Conservation (phyloP, 30 jellyfish, hydroid and myxozoan genomes). For the Aurelia sp. region DNA sequence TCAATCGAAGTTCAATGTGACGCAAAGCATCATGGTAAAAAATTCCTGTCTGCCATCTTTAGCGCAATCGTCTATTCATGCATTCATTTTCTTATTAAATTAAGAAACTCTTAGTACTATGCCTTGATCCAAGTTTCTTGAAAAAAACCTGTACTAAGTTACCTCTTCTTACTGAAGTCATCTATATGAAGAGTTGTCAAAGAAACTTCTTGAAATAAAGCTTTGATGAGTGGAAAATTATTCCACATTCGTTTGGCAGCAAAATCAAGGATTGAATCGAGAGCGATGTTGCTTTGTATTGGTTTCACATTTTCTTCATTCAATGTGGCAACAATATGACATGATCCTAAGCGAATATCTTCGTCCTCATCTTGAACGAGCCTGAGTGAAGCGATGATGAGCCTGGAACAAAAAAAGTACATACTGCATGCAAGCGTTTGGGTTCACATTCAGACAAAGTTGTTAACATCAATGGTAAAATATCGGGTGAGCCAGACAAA, state of each 20-base stretch:
- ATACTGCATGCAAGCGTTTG: no score
- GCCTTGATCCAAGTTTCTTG: no score
- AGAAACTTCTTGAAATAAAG: not conserved
- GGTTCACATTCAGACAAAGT: no score
- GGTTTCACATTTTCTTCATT: not conserved
- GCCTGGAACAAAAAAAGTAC: conserved; percentile 20
- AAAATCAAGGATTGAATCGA: conserved; percentile 10
- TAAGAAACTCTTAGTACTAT: no score
- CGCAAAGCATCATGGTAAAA: no score
- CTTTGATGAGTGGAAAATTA: not conserved
- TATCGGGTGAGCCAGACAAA: not conserved
- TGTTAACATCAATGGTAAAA: no score
- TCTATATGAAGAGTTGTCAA: not conserved
- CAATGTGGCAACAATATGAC: conserved; percentile 6
- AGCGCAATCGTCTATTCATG: no score
- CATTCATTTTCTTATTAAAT: no score
- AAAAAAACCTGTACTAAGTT: not conserved
- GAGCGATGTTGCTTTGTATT: conserved; percentile 40
- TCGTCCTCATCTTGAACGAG: conserved; percentile 73
- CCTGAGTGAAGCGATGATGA: conserved; percentile 29
- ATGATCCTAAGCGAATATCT: conserved; percentile 37
- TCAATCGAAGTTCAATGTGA: no score
- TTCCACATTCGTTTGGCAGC: conserved; percentile 12
- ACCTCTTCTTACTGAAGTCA: not conserved
- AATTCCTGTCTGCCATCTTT: no score